phyloP scores from a whole-genome alignment of 2,888 invertebrate species.

The Phengaris alcon region DNA sequence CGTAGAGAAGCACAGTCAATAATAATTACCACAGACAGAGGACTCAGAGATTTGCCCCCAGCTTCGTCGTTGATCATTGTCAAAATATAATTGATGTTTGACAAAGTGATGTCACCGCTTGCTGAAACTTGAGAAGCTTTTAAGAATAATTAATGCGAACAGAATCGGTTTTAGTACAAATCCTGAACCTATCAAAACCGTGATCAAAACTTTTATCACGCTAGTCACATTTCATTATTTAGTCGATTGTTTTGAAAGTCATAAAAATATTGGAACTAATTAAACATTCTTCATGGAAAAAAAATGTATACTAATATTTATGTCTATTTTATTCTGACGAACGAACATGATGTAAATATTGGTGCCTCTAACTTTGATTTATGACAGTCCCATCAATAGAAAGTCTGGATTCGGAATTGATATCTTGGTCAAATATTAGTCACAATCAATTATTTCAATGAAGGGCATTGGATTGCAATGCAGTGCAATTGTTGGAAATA shows the following conservation, averaged over 20 bases:
- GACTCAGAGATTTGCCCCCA: slow-evolving; percentile 48
- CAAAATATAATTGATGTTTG: slow-evolving; percentile 71
- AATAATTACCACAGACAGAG: slow-evolving; percentile 29
- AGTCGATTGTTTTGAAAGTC: not conserved
- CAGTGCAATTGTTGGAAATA: not conserved
- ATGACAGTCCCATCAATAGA: not conserved
- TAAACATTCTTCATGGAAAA: no score
- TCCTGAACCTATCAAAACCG: not conserved
- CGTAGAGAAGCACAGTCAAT: slow-evolving; percentile 8
- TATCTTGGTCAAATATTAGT: not conserved
- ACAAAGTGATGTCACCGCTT: slow-evolving; percentile 70
- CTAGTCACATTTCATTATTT: slow-evolving; percentile 2
- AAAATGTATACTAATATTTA: not conserved
- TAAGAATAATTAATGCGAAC: slow-evolving; percentile 65
- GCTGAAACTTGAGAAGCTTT: slow-evolving; percentile 65
- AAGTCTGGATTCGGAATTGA: not conserved
- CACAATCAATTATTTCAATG: no score
- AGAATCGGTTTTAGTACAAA: slow-evolving; percentile 18
- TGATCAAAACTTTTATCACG: not conserved
- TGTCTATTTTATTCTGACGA: no score
- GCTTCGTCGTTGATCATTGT: slow-evolving; percentile 70
- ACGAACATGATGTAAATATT: not conserved
- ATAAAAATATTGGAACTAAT: not conserved
- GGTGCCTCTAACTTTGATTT: not conserved
- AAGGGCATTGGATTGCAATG: not conserved